Percentiles rank a stretch among this genome's conserved stretches.
Conservation (phyloP, 2,888 invertebrate species). For the Diaprepes abbreviatus region DNA sequence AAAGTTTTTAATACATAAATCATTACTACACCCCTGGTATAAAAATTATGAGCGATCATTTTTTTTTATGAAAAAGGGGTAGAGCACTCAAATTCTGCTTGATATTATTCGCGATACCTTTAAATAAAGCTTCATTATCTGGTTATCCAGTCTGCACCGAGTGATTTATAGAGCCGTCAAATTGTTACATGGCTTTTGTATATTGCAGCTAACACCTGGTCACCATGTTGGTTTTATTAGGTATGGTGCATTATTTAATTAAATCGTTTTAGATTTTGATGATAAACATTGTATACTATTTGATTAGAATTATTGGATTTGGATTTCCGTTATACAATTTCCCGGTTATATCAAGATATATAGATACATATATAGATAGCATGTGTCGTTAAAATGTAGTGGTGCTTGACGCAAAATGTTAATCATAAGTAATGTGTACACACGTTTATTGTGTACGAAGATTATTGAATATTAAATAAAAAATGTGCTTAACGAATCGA, state of each 20-base stretch:
- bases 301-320: slow-evolving; percentile 32
- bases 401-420: too few species aligned
- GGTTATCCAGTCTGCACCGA: slow-evolving; percentile 45
- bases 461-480: too few species aligned
- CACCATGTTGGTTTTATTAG: slow-evolving; percentile 49
- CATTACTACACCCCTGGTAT: too few species aligned
- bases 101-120: slow-evolving; percentile 22
- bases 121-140: slow-evolving; percentile 53
- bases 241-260: slow-evolving; percentile 45
- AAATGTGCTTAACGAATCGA: too few species aligned
- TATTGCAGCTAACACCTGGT: slow-evolving; percentile 51
- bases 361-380: too few species aligned
- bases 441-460: too few species aligned
- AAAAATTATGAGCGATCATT: too few species aligned
- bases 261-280: slow-evolving; percentile 45
- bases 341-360: too few species aligned
- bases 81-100: slow-evolving; percentile 22
- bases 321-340: slow-evolving; percentile 35
- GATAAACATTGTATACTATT: slow-evolving; percentile 36
- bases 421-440: too few species aligned
- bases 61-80: slow-evolving; percentile 51
- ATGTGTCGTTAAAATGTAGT: too few species aligned
- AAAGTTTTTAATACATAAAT: too few species aligned
- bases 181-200: slow-evolving; percentile 51
- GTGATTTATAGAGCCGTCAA: slow-evolving; percentile 52